Base-by-base conservation (phyloP, 2,888 invertebrate species). In the Junonia oenone region DNA sequence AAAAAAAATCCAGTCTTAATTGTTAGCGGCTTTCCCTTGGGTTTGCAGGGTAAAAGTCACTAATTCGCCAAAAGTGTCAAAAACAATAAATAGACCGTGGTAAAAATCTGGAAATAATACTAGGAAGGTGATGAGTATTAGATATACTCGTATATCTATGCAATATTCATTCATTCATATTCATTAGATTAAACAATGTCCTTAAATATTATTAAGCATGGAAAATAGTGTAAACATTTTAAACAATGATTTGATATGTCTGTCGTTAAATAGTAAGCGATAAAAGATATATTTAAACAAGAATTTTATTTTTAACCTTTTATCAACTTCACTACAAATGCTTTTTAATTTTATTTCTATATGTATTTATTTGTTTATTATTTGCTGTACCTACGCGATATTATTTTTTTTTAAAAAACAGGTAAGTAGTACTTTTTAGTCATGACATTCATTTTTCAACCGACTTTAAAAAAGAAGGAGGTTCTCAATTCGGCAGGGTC, bases 241-340 rank as follows among this genome's bases (percentile, higher is more conserved):
- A 37, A 37, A 55, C 45, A 49, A 49, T 45, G 50, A 55, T 40
- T 51, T 33, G 26, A 47, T 26, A 43, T 26, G 13, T 26, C 26
- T 9, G n/a, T 19, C 22, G 26, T 50, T 51, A 57, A 52, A 50
- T 50, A 29, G 35, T 54, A 45, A 35, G 50, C n/a, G 58, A 58
- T 58, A 75, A 73, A 69, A 70, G 68, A 66, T 78, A 76, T 76
- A 72, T 73, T 72, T 73, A 50, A 53, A 55, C 57, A 51, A 69
- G 62, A 71, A 69, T 71, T 57, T 56, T 79, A 78, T 78, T 78
- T 78, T 77, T 78, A 77, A 68, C 63, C 72, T 68, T 71, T 62
- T 68, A 43, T 66, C 68, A 40, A 40, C 38, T 67, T 69, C 63
- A 46, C 13, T 46, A 46, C 27, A 27, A 27, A 27, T 46, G 17